Conservation (phyloP, 2,888 invertebrate species). For the Drosophila bunnanda region DNA sequence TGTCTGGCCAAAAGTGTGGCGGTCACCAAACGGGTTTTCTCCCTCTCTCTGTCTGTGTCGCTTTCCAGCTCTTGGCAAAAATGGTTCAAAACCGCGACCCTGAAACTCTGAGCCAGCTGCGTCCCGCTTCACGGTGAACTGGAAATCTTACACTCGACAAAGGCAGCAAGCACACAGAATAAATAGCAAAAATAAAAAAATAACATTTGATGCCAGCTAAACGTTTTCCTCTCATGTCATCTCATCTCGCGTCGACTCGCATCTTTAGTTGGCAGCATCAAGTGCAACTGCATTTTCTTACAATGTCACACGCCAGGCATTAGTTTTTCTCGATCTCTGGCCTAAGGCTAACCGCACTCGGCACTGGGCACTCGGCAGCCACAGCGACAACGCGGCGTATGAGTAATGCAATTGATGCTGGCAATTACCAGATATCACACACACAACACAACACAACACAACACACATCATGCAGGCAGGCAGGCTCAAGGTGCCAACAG, state of each 20-base stretch:
- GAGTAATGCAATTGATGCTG: slow-evolving; percentile 75
- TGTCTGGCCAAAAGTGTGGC: slow-evolving; percentile 50
- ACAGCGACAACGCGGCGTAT: slow-evolving; percentile 61
- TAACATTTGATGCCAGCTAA: slow-evolving; percentile 23
- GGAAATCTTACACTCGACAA: slow-evolving; percentile 47
- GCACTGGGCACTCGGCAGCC: slow-evolving; percentile 13
- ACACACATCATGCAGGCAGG: not conserved
- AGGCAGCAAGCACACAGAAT: slow-evolving; percentile 18
- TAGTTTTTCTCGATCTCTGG: slow-evolving; percentile 64
- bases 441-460: not conserved
- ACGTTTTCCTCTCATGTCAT: slow-evolving; percentile 39
- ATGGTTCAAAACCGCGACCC: slow-evolving; percentile 62
- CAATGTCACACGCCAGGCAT: slow-evolving; percentile 72
- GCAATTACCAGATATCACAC: slow-evolving; percentile 60
- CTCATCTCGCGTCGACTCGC: slow-evolving; percentile 50
- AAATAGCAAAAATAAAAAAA: slow-evolving; percentile 1
- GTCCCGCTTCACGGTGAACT: slow-evolving; percentile 73
- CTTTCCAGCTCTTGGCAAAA: slow-evolving; percentile 45
- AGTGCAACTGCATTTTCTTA: slow-evolving; percentile 84
- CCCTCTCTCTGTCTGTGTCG: slow-evolving; percentile 9
- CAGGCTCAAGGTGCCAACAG: slow-evolving; percentile 65
- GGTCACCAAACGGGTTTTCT: slow-evolving; percentile 51
- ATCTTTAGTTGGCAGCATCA: slow-evolving; percentile 81
- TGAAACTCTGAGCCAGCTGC: slow-evolving; percentile 47
- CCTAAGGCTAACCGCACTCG: slow-evolving; percentile 63